phyloP scores from a whole-genome alignment of 1,140 invertebrate species.

The Orchestia grillus region DNA sequence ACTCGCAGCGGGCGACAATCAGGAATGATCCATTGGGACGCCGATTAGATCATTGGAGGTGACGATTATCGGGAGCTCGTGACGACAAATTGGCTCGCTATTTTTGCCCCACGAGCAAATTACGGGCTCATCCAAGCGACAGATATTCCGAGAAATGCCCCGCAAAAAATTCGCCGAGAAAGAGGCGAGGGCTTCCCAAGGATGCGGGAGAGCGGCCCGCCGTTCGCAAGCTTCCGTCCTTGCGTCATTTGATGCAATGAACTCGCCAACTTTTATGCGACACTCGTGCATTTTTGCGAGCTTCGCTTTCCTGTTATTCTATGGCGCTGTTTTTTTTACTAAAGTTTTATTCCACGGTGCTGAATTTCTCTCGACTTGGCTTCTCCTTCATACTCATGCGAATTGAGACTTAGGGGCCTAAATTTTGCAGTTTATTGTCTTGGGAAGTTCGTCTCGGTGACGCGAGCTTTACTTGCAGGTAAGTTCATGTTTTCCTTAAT shows the following conservation, averaged over 20 bases:
- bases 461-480: not conserved
- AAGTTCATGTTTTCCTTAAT: not conserved
- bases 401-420: not conserved
- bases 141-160: conserved; percentile 46
- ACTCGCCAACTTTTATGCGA: conserved; percentile 30
- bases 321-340: no score
- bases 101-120: conserved; percentile 41
- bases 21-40: not conserved
- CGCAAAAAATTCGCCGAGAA: conserved; percentile 3
- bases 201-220: not conserved
- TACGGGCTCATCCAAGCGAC: conserved; percentile 51
- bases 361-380: not conserved
- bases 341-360: not conserved
- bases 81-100: conserved; percentile 50
- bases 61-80: conserved; percentile 42
- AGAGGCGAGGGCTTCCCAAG: conserved; percentile 13
- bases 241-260: conserved; percentile 18
- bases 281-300: conserved; percentile 35
- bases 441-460: not conserved
- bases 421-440: conserved; percentile 3
- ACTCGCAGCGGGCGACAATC: not conserved
- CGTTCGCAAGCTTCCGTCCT: conserved; percentile 35
- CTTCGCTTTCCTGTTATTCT: conserved; percentile 48
- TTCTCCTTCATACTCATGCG: conserved; percentile 14
- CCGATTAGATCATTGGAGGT: conserved; percentile 40